phyloP scores from a whole-genome alignment of 2,797 vertebrate species.

The Hyperoplus lanceolatus region DNA sequence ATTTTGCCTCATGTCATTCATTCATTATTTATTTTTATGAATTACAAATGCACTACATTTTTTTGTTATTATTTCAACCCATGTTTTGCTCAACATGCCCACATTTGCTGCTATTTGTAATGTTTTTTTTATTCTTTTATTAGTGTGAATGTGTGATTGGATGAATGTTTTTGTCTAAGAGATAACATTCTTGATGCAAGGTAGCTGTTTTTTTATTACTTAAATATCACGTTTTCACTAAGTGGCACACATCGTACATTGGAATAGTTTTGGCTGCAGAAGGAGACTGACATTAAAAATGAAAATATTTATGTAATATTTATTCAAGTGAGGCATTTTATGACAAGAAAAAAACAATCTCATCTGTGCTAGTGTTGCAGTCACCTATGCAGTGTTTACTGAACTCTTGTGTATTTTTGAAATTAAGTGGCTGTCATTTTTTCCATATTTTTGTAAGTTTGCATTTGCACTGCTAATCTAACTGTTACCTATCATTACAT shows the following conservation, averaged over 20 bases:
- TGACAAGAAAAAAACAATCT: slow-evolving; percentile 59
- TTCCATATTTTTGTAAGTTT: slow-evolving; percentile 66
- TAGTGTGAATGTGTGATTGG: slow-evolving; percentile 43
- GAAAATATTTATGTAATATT: slow-evolving; percentile 78
- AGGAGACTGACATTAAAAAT: slow-evolving; percentile 57
- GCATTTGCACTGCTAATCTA: slow-evolving; percentile 67
- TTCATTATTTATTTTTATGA: slow-evolving; percentile 45
- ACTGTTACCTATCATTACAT: slow-evolving; percentile 49
- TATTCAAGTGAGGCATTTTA: slow-evolving; percentile 78
- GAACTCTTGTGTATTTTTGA: slow-evolving; percentile 73
- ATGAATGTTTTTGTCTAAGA: slow-evolving; percentile 31
- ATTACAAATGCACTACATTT: slow-evolving; percentile 61
- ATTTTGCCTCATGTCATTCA: slow-evolving; percentile 64
- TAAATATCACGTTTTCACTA: slow-evolving; percentile 30
- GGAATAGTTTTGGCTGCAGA: slow-evolving; percentile 30
- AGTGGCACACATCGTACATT: slow-evolving; percentile 31
- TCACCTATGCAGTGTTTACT: slow-evolving; percentile 85
- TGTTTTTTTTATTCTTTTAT: slow-evolving; percentile 32
- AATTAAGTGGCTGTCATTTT: slow-evolving; percentile 66
- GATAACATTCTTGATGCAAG: slow-evolving; percentile 32
- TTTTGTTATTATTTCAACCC: slow-evolving; percentile 48
- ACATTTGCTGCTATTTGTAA: slow-evolving; percentile 67
- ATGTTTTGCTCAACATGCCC: slow-evolving; percentile 62
- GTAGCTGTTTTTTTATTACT: slow-evolving; percentile 17
- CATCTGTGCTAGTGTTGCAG: slow-evolving; percentile 79